A percentile compares a stretch with the other conserved stretches of the same genome.
Evolutionary conservation across 2,888 invertebrate genomes (phyloP).

Genomic region (Torymus tubicola): DNA sequence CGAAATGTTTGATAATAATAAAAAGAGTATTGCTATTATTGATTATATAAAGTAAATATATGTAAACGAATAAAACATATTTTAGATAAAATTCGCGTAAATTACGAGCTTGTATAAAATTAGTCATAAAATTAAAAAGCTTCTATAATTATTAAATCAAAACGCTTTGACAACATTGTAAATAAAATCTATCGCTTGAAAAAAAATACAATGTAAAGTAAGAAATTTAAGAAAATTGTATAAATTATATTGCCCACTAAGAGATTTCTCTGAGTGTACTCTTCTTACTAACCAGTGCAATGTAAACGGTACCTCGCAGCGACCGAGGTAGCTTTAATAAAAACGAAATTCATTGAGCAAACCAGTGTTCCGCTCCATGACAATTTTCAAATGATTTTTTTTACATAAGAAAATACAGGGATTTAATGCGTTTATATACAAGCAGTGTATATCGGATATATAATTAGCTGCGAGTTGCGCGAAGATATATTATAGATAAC

Average conservation of each 20-base stretch:
- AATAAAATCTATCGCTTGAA: too few species aligned
- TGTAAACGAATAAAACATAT: too few species aligned
- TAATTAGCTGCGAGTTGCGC: not conserved
- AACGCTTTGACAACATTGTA: too few species aligned
- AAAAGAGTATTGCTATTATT: too few species aligned
- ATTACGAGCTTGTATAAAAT: too few species aligned
- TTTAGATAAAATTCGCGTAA: too few species aligned
- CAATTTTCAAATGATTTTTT: constrained; percentile 35
- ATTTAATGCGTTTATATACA: constrained; percentile 28
- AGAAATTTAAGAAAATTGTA: not conserved
- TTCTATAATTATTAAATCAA: too few species aligned
- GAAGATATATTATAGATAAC: constrained; percentile 7
- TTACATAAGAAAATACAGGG: constrained; percentile 45
- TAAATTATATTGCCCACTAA: not conserved
- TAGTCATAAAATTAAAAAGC: too few species aligned
- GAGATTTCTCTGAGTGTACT: constrained; percentile 35
- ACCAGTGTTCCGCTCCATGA: constrained; percentile 41
- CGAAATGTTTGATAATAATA: not conserved
- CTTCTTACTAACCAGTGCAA: constrained; percentile 53
- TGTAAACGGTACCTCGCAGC: constrained; percentile 42
- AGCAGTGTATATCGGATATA: constrained; percentile 5
- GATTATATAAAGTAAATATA: too few species aligned
- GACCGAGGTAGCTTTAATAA: constrained; percentile 44
- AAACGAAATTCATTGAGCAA: constrained; percentile 38
- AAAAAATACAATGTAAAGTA: not conserved